phyloP scores from a whole-genome alignment of 2,888 invertebrate species.

The Polydrusus pterygomalis region DNA sequence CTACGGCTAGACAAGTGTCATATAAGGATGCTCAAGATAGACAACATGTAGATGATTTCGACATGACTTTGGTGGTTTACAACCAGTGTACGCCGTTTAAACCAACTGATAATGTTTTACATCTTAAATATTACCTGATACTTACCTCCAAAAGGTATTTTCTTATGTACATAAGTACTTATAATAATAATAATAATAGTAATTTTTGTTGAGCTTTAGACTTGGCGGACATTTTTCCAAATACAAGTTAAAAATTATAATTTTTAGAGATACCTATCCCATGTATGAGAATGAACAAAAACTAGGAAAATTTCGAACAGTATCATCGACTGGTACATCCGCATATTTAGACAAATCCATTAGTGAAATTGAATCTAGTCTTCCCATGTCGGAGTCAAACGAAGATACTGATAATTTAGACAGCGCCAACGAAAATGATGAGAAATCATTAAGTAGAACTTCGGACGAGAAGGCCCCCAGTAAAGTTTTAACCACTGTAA shows the following conservation, averaged over 20 bases:
- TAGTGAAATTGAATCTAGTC: conserved; percentile 56
- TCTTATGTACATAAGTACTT: no score
- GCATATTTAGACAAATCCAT: conserved; percentile 60
- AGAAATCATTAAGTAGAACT: conserved; percentile 56
- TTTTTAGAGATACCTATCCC: conserved; percentile 75
- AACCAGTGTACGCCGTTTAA: conserved; percentile 72
- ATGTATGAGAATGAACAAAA: conserved; percentile 77
- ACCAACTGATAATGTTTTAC: conserved; percentile 68
- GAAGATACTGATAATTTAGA: conserved; percentile 46
- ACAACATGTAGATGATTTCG: conserved; percentile 79
- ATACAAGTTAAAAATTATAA: no score
- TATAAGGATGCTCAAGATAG: conserved; percentile 77
- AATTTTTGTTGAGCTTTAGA: no score
- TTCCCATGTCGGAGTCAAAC: conserved; percentile 53
- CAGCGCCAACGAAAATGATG: conserved; percentile 55
- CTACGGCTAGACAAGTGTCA: conserved; percentile 75
- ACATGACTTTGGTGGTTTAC: conserved; percentile 80
- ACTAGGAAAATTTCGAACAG: conserved; percentile 78
- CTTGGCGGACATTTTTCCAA: no score
- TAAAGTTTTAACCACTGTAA: conserved; percentile 61
- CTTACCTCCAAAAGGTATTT: conserved; percentile 75
- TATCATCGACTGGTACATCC: conserved; percentile 69
- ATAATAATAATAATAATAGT: not conserved
- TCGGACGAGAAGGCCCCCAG: conserved; percentile 49
- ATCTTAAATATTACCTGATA: conserved; percentile 77